These are phyloP conservation scores for Tragelaphus oryx DNA, from an alignment of 2,797 vertebrate species.

Conservation along the genomic window DNA sequence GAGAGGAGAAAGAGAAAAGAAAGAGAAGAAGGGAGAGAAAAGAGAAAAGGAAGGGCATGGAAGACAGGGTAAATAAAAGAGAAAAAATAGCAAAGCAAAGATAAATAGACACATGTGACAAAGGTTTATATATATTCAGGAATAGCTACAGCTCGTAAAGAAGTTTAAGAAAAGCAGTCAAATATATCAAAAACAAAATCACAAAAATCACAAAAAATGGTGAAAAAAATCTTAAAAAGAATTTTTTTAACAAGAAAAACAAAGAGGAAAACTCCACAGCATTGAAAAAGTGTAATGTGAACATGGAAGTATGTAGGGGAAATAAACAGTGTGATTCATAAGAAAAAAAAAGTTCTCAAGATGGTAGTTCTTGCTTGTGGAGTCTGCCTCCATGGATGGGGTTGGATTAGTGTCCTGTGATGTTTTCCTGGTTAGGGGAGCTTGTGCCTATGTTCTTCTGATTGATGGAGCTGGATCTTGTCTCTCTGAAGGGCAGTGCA, in stretches of 20 bases:
- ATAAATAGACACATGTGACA: neutral
- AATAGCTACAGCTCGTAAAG: neutral
- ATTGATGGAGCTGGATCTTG: neutral
- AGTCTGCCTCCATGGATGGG: neutral
- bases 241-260: neutral
- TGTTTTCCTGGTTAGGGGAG: neutral
- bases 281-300: neutral
- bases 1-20: neutral
- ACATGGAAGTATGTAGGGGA: neutral
- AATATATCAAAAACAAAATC: neutral
- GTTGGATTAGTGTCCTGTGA: neutral
- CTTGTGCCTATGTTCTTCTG: neutral
- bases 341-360: neutral
- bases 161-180: neutral
- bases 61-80: neutral
- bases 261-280: neutral
- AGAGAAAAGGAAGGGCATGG: neutral
- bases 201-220: neutral
- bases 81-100: neutral
- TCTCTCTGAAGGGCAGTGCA: neutral
- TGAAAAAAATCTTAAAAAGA: neutral
- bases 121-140: neutral
- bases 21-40: neutral
- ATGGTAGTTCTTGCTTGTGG: neutral
- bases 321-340: neutral